phyloP scores from a whole-genome alignment of 2,113 vertebrate species.

The Saguinus imperator region DNA sequence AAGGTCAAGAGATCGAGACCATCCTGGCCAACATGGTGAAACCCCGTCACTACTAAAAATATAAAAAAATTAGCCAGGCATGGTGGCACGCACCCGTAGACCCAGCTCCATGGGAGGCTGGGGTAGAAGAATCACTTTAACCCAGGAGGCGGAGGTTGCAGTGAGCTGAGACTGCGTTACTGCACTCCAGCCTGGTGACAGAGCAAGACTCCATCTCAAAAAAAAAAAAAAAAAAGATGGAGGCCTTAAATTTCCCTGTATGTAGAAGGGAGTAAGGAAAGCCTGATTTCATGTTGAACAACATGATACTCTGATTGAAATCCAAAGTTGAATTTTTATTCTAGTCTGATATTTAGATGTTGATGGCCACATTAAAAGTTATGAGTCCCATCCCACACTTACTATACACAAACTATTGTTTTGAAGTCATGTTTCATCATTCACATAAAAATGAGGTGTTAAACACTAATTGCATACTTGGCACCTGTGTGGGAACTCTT shows the following conservation, averaged over 20 bases:
- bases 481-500: not conserved
- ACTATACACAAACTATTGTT: not conserved
- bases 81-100: too few relatives aligned
- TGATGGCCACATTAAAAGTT: conserved; percentile 9
- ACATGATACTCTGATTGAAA: not conserved
- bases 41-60: too few relatives aligned
- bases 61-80: too few relatives aligned
- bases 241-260: not conserved
- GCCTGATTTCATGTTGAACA: not conserved
- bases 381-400: not conserved
- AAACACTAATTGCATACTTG: not conserved
- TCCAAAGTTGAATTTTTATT: not conserved
- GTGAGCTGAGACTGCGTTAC: too few relatives aligned
- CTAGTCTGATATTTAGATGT: not conserved
- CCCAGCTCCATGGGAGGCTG: too few relatives aligned
- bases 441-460: not conserved
- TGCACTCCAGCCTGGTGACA: too few relatives aligned
- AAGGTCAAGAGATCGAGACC: too few relatives aligned
- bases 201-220: too few relatives aligned
- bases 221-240: too few relatives aligned
- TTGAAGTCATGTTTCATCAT: not conserved
- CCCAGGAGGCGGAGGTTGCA: too few relatives aligned
- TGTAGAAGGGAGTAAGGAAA: not conserved
- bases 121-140: too few relatives aligned
- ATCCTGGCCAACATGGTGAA: too few relatives aligned